A percentile compares a stretch with the other conserved stretches of the same genome.
Evolutionary conservation across 2,888 invertebrate species (phyloP).

Genomic region (Gastracanthus pulcherrimus): DNA sequence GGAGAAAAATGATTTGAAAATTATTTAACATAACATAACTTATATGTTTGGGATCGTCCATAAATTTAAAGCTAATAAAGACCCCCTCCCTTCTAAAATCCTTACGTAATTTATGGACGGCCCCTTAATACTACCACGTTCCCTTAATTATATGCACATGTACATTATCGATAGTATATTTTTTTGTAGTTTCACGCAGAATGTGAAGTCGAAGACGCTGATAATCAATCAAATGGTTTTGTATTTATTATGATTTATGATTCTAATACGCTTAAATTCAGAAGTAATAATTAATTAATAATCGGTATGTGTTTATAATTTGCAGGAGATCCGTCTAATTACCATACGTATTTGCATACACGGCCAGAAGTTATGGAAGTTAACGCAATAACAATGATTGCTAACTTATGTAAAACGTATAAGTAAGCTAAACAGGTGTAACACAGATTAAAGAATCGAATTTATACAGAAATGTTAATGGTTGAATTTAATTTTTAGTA

Average conservation of each 20-base stretch:
- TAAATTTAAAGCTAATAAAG: too few relatives aligned
- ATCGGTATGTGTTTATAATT: slow-evolving; percentile 25
- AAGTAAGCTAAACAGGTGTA: slow-evolving; percentile 75
- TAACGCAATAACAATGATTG: slow-evolving; percentile 82
- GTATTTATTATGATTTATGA: not conserved
- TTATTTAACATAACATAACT: too few relatives aligned
- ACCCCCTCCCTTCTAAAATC: too few relatives aligned
- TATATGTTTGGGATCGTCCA: too few relatives aligned
- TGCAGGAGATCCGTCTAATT: slow-evolving; percentile 80
- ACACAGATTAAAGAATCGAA: not conserved
- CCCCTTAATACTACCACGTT: too few relatives aligned
- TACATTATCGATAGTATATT: slow-evolving; percentile 3
- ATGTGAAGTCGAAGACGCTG: slow-evolving; percentile 77
- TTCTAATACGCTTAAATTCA: not conserved
- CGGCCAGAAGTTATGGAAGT: slow-evolving; percentile 85
- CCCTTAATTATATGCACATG: not conserved
- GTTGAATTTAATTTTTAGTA: slow-evolving; percentile 73
- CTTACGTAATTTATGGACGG: too few relatives aligned
- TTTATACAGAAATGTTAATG: not conserved
- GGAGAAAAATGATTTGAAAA: too few relatives aligned
- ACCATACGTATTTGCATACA: slow-evolving; percentile 82
- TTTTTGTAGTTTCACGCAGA: slow-evolving; percentile 85
- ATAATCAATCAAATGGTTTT: not conserved
- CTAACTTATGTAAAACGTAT: slow-evolving; percentile 80
- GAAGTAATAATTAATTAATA: not conserved